Conservation (phyloP, 2,888 invertebrate genomes). For the Deilephila porcellus region DNA sequence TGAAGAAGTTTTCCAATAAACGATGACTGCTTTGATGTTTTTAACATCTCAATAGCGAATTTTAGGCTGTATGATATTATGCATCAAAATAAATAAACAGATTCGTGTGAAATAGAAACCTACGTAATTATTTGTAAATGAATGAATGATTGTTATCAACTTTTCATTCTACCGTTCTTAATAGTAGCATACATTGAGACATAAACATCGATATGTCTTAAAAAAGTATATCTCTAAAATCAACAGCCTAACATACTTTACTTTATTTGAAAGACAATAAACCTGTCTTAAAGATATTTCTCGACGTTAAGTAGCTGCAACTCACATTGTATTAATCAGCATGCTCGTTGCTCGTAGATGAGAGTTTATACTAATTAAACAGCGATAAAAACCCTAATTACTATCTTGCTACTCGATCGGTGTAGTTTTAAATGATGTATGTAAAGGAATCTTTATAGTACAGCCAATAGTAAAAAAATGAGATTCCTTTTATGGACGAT, state of each 20-base stretch:
- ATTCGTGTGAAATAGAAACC: no score
- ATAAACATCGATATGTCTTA: neutral
- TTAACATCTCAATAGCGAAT: no score
- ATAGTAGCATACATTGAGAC: no score
- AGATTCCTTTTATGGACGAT: no score
- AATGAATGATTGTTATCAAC: no score
- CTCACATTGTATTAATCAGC: slow-evolving; percentile 12
- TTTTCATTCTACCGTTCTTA: no score
- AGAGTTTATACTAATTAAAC: slow-evolving; percentile 11
- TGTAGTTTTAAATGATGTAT: neutral
- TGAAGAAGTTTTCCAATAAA: no score
- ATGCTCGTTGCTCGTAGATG: neutral
- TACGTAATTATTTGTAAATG: no score
- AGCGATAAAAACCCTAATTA: neutral
- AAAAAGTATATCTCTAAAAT: neutral
- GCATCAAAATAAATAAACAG: no score
- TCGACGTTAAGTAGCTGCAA: neutral
- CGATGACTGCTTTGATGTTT: no score
- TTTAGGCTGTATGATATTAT: no score
- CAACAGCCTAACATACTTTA: neutral
- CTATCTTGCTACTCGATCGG: neutral
- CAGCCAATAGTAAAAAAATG: neutral
- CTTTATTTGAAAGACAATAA: neutral
- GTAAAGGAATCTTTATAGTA: slow-evolving; percentile 5
- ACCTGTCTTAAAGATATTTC: neutral